These are phyloP conservation scores for Mungos mungo DNA, from an alignment of 2,113 vertebrate genomes.

Conservation along the genomic window DNA sequence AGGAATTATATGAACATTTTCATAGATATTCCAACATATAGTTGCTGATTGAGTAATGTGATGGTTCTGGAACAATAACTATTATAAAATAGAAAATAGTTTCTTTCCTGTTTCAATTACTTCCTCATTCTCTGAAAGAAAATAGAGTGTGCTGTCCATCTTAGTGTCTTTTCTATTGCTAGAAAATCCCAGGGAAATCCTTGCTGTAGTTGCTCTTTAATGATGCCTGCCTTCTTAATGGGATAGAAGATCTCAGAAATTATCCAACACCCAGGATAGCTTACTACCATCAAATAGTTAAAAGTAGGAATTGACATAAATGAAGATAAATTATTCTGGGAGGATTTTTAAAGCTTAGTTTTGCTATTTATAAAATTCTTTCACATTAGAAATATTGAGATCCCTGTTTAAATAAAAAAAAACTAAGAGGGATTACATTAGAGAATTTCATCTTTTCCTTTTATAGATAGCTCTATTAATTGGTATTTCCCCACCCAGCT, in stretches of 20 bases:
- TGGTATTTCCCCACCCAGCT: background rate
- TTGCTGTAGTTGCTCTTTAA: background rate
- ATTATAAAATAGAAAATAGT: slow-evolving; percentile 38
- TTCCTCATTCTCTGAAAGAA: background rate
- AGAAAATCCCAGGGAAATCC: background rate
- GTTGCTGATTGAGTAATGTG: background rate
- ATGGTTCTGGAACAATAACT: background rate
- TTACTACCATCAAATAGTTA: background rate
- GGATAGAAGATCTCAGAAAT: background rate
- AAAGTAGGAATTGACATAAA: background rate
- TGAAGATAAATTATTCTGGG: background rate
- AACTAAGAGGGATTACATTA: background rate
- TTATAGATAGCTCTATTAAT: background rate
- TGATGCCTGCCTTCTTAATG: background rate
- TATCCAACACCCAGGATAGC: background rate
- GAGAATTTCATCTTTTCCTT: background rate
- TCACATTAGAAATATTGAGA: slow-evolving; percentile 20
- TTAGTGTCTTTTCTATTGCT: background rate
- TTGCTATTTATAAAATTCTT: slow-evolving; percentile 44
- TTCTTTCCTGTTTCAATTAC: background rate
- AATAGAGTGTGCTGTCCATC: background rate
- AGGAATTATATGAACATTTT: background rate
- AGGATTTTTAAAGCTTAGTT: slow-evolving; percentile 45
- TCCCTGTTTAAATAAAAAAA: slow-evolving; percentile 31
- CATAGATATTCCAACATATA: background rate